Conservation (phyloP, 2,113 vertebrate genomes). For the Neolamprologus cancellatus region DNA sequence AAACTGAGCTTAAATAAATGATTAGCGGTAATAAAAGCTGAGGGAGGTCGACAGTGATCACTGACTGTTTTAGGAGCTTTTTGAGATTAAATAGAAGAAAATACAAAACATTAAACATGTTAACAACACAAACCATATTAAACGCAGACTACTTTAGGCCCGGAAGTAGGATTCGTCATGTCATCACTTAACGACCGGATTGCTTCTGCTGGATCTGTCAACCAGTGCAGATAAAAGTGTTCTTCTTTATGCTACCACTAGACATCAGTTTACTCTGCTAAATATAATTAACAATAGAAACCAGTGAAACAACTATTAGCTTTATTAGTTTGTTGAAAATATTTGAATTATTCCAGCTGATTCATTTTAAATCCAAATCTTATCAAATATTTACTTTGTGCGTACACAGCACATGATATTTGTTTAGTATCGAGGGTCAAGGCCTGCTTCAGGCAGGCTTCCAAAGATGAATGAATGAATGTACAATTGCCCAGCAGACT, state of each 20-base stretch:
- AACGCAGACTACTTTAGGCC: too few relatives aligned
- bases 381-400: not conserved
- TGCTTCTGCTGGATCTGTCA: not conserved
- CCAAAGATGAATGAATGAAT: not conserved
- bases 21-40: accelerated
- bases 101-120: too few relatives aligned
- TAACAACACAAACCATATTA: too few relatives aligned
- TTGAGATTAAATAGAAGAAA: too few relatives aligned
- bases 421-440: not conserved
- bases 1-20: too few relatives aligned
- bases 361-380: not conserved
- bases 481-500: not conserved
- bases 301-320: not conserved
- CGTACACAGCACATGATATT: not conserved
- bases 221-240: not conserved
- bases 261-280: not conserved
- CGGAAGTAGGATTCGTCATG: accelerated
- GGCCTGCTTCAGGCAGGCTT: not conserved
- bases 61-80: too few relatives aligned
- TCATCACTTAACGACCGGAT: accelerated
- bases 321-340: not conserved
- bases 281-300: not conserved
- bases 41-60: too few relatives aligned
- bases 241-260: not conserved
- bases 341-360: not conserved